These are phyloP conservation scores for Brenthis ino DNA, from an alignment of 2,888 invertebrate genomes.

Conservation along the genomic window DNA sequence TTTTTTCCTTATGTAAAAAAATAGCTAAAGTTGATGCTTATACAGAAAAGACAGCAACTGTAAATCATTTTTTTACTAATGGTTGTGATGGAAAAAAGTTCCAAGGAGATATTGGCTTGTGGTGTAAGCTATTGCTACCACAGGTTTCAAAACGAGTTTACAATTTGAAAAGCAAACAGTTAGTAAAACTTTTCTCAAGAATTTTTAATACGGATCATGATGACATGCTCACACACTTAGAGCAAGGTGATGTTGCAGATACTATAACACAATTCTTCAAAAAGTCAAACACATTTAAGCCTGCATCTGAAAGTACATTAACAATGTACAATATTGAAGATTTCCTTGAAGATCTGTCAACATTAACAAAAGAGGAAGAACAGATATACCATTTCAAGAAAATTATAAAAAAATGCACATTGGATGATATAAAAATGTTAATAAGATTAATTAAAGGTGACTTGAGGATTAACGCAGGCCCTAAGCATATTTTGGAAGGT, in stretches of 20 bases:
- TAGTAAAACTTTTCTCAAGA: slow-evolving; percentile 93
- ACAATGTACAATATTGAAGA: slow-evolving; percentile 89
- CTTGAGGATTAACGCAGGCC: slow-evolving; percentile 94
- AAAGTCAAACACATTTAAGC: slow-evolving; percentile 81
- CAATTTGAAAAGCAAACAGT: slow-evolving; percentile 95
- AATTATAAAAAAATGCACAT: slow-evolving; percentile 89
- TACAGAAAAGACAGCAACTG: slow-evolving; percentile 88
- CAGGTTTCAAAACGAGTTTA: slow-evolving; percentile 92
- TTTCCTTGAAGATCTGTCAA: slow-evolving; percentile 88
- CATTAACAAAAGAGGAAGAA: slow-evolving; percentile 92
- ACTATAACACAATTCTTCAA: slow-evolving; percentile 91
- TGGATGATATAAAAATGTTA: slow-evolving; percentile 92
- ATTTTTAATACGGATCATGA: slow-evolving; percentile 88
- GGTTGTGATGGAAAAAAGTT: slow-evolving; percentile 84
- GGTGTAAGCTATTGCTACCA: slow-evolving; percentile 93
- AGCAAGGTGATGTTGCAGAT: slow-evolving; percentile 94
- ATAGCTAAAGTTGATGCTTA: slow-evolving; percentile 91
- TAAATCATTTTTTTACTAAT: slow-evolving; percentile 85
- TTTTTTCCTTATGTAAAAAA: slow-evolving; percentile 89
- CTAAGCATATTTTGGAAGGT: slow-evolving; percentile 95
- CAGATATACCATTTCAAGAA: slow-evolving; percentile 89
- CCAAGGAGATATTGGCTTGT: slow-evolving; percentile 88
- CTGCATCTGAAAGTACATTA: slow-evolving; percentile 86
- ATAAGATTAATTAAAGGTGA: slow-evolving; percentile 95
- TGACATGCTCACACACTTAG: slow-evolving; percentile 92